Conservation (phyloP, 53 echinoderm and acorn worm species). For the Temnopleurus reevesii region DNA sequence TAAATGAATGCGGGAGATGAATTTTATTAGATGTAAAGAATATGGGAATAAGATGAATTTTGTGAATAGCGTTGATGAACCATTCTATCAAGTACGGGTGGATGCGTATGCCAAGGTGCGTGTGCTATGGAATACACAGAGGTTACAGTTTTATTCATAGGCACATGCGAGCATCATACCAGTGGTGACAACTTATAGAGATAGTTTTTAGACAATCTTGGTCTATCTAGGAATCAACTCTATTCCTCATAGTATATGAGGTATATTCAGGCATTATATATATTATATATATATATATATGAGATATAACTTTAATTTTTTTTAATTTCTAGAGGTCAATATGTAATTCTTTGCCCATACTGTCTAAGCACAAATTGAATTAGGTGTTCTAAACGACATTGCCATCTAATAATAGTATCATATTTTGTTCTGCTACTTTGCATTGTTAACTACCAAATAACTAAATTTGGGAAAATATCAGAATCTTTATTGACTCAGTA, state of each 20-base stretch:
- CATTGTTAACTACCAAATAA: too few species aligned
- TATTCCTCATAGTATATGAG: neutral
- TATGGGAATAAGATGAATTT: constrained; percentile 8
- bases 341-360: neutral
- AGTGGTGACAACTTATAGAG: neutral
- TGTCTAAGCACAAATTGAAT: constrained; percentile 26
- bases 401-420: neutral
- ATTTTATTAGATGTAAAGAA: neutral
- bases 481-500: too few species aligned
- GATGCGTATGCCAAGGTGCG: neutral
- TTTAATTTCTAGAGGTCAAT: neutral
- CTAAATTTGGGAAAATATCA: too few species aligned
- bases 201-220: neutral
- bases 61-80: constrained; percentile 13
- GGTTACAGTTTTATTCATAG: neutral
- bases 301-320: too few species aligned
- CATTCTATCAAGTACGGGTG: constrained; percentile 3
- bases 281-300: constrained; percentile 6
- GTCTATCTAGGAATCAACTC: constrained; percentile 14
- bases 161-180: neutral
- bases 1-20: constrained; percentile 13
- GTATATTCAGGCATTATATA: neutral
- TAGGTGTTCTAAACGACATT: neutral
- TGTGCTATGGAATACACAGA: neutral
- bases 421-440: too few species aligned